Evolutionary conservation across 2,888 invertebrate genomes (phyloP).

Genomic region (Strigamia transsilvanica): DNA sequence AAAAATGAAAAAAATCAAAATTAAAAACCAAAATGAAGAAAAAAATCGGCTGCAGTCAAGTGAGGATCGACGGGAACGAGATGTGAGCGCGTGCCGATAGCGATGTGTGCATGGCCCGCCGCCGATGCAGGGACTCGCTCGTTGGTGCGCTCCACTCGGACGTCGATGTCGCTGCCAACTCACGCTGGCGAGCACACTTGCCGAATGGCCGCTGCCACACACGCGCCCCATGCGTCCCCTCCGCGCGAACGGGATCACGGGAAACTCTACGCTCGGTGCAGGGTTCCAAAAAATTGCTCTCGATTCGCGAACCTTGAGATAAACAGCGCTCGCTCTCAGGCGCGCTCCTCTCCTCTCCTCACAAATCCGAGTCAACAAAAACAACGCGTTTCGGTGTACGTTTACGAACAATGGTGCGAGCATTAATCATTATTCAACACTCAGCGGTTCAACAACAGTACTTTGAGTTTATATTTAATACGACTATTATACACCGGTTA

Average conservation of each 20-base stretch:
- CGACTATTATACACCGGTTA: too few species aligned
- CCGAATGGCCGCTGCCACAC: constrained; percentile 17
- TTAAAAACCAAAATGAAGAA: background rate
- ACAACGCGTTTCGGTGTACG: too few species aligned
- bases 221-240: background rate
- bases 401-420: too few species aligned
- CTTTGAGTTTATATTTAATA: too few species aligned
- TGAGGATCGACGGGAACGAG: background rate
- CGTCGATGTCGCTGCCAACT: background rate
- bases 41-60: background rate
- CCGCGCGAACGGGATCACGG: background rate
- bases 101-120: constrained; percentile 12
- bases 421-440: too few species aligned
- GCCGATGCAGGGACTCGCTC: background rate
- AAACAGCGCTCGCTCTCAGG: background rate
- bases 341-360: too few species aligned
- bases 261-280: background rate
- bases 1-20: too few species aligned
- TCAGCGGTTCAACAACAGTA: too few species aligned
- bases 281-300: background rate
- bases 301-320: background rate
- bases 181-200: constrained; percentile 4
- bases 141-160: background rate
- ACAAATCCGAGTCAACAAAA: too few species aligned
- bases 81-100: background rate